Percentiles rank a stretch among this genome's conserved stretches.
Conservation (phyloP, 2,888 invertebrate genomes). For the Himalopsyche kuldschensis region DNA sequence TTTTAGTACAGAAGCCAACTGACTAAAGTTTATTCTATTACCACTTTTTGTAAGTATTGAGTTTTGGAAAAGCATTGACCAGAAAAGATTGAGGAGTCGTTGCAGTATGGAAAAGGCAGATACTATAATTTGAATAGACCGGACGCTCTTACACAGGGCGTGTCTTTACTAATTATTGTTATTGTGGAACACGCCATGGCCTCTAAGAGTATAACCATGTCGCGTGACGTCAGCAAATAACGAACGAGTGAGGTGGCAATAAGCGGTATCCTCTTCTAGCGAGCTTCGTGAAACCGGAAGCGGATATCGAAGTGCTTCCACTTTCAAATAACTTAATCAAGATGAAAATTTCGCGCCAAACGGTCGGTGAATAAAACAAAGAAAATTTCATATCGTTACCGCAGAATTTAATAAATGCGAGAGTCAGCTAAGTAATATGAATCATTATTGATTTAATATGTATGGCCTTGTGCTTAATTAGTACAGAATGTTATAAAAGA, state of each 20-base stretch:
- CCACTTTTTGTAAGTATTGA: too few relatives aligned
- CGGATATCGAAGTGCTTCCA: conserved; percentile 36
- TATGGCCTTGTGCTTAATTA: too few relatives aligned
- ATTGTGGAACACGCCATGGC: conserved; percentile 6
- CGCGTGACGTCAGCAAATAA: conserved; percentile 30
- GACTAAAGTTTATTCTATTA: too few relatives aligned
- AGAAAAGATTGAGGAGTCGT: background rate
- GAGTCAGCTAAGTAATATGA: too few relatives aligned
- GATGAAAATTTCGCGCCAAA: conserved; percentile 12
- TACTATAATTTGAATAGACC: conserved; percentile 1
- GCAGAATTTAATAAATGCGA: too few relatives aligned
- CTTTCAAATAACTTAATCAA: conserved; percentile 31
- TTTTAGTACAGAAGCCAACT: too few relatives aligned
- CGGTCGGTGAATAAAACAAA: background rate
- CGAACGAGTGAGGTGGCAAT: background rate
- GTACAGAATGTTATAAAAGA: too few relatives aligned
- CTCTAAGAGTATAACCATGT: conserved; percentile 31
- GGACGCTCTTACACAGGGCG: conserved; percentile 19
- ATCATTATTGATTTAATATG: too few relatives aligned
- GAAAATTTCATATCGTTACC: too few relatives aligned
- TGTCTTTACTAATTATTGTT: conserved; percentile 22
- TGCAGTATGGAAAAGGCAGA: background rate
- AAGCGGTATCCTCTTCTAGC: conserved; percentile 10
- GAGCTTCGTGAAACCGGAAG: conserved; percentile 20
- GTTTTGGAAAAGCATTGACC: background rate